Conservation (phyloP, 2,797 vertebrate species). For the Yasuhikotakia modesta region DNA sequence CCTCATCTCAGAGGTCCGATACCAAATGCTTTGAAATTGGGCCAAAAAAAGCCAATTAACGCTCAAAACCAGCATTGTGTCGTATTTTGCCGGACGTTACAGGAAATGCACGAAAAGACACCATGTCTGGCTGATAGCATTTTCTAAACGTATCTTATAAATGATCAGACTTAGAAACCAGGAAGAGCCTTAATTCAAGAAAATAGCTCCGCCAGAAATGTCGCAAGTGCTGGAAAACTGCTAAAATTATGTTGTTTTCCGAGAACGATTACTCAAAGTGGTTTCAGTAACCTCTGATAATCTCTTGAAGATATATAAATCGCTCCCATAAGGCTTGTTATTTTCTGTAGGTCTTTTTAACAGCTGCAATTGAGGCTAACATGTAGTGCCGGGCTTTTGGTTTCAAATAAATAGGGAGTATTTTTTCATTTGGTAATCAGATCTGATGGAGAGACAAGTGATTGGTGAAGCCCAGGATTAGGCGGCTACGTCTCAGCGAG, state of each 20-base stretch:
- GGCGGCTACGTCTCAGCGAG: conserved; percentile 11
- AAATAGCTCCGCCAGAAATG: conserved; percentile 53
- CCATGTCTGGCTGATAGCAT: conserved; percentile 2
- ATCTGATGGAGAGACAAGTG: conserved; percentile 11
- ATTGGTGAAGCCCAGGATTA: conserved; percentile 14
- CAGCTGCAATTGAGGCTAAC: conserved; percentile 47
- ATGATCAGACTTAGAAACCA: conserved; percentile 31
- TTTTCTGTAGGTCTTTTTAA: conserved; percentile 36
- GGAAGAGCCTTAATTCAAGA: conserved; percentile 33
- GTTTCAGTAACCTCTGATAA: conserved; percentile 60
- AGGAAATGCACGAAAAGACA: conserved; percentile 32
- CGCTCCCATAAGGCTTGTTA: conserved; percentile 23
- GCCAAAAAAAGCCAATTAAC: too few species aligned
- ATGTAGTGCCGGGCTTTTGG: conserved; percentile 12
- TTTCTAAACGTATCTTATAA: conserved; percentile 25
- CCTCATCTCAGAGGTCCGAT: not conserved
- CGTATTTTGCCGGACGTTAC: conserved; percentile 15
- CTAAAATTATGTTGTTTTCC: conserved; percentile 60
- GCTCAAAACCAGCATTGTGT: conserved; percentile 18
- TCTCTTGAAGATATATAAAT: conserved; percentile 48
- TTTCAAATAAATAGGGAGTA: not conserved
- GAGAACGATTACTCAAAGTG: conserved; percentile 57
- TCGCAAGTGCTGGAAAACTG: conserved; percentile 54
- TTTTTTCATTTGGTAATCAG: conserved; percentile 13
- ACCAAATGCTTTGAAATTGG: conserved; percentile 24